Percentiles rank a stretch among this genome's conserved stretches.
Evolutionary conservation across 2,113 vertebrate species (phyloP).

Genomic region (Gavia stellata): DNA sequence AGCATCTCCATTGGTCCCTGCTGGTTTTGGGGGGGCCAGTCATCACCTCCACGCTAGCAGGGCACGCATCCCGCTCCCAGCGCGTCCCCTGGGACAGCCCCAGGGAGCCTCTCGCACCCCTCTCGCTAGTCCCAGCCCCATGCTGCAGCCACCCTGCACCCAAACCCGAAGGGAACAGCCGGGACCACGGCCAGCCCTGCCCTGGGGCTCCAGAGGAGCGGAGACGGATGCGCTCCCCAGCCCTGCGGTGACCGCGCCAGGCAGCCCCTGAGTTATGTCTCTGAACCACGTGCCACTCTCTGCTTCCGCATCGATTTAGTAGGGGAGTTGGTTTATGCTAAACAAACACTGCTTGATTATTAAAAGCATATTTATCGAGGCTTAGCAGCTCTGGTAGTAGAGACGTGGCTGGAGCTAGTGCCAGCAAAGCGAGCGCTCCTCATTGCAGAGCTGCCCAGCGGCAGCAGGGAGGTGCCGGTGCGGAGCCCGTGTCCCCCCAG

Average conservation of each 20-base stretch:
- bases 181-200: not conserved
- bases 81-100: not conserved
- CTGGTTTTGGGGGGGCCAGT: accelerated
- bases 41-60: not conserved
- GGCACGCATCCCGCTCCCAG: accelerated
- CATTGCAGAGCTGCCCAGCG: not conserved
- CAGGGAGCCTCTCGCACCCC: not conserved
- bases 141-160: not conserved
- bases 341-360: constrained; percentile 57
- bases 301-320: not conserved
- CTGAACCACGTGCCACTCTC: not conserved
- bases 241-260: not conserved
- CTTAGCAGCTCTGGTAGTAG: not conserved
- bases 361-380: constrained; percentile 41
- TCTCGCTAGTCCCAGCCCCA: not conserved
- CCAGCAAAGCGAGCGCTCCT: not conserved
- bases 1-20: not conserved
- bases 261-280: not conserved
- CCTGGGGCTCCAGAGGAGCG: not conserved
- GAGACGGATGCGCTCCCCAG: not conserved
- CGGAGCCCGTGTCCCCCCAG: not conserved
- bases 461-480: not conserved
- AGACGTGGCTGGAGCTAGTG: not conserved
- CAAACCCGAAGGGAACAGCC: accelerated
- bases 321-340: constrained; percentile 48